Percentiles rank a stretch among this genome's conserved stretches.
These are phyloP conservation scores for Hemithea aestivaria DNA, from an alignment of 2,888 invertebrate genomes.

Conservation along the genomic window DNA sequence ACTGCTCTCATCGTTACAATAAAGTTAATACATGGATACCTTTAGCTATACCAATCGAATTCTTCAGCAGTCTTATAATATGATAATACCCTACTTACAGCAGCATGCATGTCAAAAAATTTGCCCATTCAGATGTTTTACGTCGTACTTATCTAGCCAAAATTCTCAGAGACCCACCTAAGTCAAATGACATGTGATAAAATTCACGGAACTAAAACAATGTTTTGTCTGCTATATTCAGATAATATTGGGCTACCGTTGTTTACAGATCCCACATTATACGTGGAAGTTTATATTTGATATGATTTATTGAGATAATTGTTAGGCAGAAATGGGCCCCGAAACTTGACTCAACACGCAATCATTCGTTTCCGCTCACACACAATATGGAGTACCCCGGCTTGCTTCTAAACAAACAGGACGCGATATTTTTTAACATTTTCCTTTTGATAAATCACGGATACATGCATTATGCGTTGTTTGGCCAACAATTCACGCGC, in stretches of 20 bases:
- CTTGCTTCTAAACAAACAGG: conserved; percentile 18
- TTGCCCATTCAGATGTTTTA: too few species aligned
- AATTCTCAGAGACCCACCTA: too few species aligned
- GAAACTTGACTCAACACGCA: conserved; percentile 47
- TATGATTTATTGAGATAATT: conserved; percentile 35
- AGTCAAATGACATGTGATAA: conserved; percentile 2
- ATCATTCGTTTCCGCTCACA: conserved; percentile 52
- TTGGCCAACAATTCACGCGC: conserved; percentile 1
- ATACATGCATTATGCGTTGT: conserved; percentile 6
- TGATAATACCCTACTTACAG: too few species aligned
- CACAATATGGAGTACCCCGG: conserved; percentile 14
- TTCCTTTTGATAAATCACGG: conserved; percentile 8
- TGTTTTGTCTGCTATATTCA: conserved; percentile 18
- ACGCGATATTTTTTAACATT: conserved; percentile 13
- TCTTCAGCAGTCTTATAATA: too few species aligned
- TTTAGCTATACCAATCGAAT: too few species aligned
- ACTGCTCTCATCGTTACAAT: too few species aligned
- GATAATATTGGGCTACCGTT: conserved; percentile 20
- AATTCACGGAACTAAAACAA: conserved; percentile 22
- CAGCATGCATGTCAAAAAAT: too few species aligned
- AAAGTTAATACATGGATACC: too few species aligned
- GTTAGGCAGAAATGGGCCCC: conserved; percentile 27
- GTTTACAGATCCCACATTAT: conserved; percentile 30
- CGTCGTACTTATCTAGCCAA: too few species aligned
- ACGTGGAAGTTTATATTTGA: conserved; percentile 30